These are phyloP conservation scores for Chrysocyon brachyurus DNA, from an alignment of 2,797 vertebrate genomes.

Conservation along the genomic window DNA sequence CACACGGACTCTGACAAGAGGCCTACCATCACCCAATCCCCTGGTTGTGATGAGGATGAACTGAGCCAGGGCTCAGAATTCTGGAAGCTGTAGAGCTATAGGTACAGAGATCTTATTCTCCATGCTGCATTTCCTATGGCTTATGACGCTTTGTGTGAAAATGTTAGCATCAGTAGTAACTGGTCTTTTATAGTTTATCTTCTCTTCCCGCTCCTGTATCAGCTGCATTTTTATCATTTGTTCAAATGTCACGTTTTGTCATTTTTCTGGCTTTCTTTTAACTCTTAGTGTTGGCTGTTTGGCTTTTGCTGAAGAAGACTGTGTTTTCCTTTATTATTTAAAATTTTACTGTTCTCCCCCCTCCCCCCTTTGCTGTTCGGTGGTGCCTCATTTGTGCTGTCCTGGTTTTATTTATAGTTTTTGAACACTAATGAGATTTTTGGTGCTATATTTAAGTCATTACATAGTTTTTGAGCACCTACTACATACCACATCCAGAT, in stretches of 20 bases:
- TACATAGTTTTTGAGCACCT: not conserved
- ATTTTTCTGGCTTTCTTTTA: constrained; percentile 37
- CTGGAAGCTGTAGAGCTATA: not conserved
- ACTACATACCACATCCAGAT: not conserved
- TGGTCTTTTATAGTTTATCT: not conserved
- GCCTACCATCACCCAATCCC: too few relatives aligned
- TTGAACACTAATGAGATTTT: not conserved
- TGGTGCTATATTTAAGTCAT: not conserved
- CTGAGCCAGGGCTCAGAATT: not conserved
- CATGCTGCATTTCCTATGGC: not conserved
- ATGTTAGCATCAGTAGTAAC: too few relatives aligned
- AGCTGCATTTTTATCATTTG: not conserved
- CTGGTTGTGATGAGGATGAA: not conserved
- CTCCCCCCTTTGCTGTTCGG: not conserved
- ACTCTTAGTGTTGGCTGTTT: not conserved
- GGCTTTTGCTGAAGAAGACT: not conserved
- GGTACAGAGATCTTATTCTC: not conserved
- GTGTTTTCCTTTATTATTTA: not conserved
- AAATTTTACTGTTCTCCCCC: not conserved
- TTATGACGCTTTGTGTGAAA: not conserved
- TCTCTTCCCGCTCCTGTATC: not conserved
- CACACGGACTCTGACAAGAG: not conserved
- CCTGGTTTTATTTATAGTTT: not conserved
- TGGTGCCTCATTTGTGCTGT: not conserved
- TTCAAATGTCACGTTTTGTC: not conserved